A percentile compares a stretch with the other conserved stretches of the same genome.
Conservation (phyloP, 2,113 vertebrate species). For the Glaucidium brasilianum region DNA sequence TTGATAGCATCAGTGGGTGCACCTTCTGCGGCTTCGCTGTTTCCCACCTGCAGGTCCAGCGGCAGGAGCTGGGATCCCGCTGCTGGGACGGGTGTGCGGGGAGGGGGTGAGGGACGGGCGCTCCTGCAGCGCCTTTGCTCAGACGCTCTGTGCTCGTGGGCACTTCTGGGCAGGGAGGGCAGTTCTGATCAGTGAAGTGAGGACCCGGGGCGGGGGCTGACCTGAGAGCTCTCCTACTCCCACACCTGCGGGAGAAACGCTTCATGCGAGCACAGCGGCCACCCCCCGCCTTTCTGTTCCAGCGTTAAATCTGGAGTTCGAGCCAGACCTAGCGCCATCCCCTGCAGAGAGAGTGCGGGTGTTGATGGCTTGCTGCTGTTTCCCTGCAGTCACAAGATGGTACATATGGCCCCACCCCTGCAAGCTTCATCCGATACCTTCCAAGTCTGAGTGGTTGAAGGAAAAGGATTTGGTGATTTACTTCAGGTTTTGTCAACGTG, state of each 20-base stretch:
- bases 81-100: no score
- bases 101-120: neutral
- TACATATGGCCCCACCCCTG: accelerated
- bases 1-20: neutral
- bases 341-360: accelerated
- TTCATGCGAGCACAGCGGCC: accelerated
- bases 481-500: neutral
- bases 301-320: accelerated
- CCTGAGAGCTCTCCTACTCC: accelerated
- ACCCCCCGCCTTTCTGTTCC: neutral
- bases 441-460: neutral
- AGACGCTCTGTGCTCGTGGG: neutral
- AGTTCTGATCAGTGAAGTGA: accelerated
- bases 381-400: accelerated
- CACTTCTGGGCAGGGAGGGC: neutral
- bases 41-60: neutral
- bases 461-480: neutral
- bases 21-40: accelerated
- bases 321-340: neutral
- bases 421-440: neutral
- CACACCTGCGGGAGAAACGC: accelerated
- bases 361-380: neutral
- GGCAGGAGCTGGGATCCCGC: neutral
- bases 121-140: neutral
- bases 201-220: neutral